phyloP scores from a whole-genome alignment of 37 sponge, comb jelly and placozoan species.

The Amphimedon queenslandica region DNA sequence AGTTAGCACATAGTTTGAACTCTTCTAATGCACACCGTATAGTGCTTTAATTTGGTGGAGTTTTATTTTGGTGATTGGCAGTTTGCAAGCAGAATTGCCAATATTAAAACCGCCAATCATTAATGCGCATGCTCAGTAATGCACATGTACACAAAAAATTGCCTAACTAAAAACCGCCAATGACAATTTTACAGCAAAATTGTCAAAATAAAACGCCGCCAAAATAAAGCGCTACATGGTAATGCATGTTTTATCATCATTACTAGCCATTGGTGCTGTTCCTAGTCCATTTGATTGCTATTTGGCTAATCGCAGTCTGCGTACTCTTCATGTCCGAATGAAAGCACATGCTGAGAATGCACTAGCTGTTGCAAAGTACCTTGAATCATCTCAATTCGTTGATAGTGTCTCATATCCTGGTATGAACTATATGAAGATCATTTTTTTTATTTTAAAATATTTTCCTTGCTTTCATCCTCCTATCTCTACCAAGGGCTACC shows the following conservation, averaged over 20 bases:
- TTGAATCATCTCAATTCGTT: conserved; percentile 59
- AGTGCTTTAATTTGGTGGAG: too few species aligned
- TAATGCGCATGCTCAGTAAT: too few species aligned
- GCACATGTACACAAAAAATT: neutral
- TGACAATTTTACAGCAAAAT: too few species aligned
- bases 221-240: too few species aligned
- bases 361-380: conserved; percentile 72
- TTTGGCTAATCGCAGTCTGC: conserved; percentile 90
- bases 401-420: conserved; percentile 78
- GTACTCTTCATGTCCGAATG: conserved; percentile 95
- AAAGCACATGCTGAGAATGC: conserved; percentile 88
- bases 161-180: too few species aligned
- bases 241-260: neutral
- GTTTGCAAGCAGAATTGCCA: too few species aligned
- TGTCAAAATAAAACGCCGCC: too few species aligned
- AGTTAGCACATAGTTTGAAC: neutral
- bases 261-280: conserved; percentile 76
- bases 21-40: neutral
- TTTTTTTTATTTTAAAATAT: neutral
- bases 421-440: neutral
- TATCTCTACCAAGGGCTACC: conserved; percentile 59
- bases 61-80: too few species aligned
- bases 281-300: conserved; percentile 98
- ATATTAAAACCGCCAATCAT: too few species aligned
- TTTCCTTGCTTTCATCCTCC: neutral